Base-by-base conservation (phyloP, 2,797 vertebrate species). In the Echeneis naucrates region DNA sequence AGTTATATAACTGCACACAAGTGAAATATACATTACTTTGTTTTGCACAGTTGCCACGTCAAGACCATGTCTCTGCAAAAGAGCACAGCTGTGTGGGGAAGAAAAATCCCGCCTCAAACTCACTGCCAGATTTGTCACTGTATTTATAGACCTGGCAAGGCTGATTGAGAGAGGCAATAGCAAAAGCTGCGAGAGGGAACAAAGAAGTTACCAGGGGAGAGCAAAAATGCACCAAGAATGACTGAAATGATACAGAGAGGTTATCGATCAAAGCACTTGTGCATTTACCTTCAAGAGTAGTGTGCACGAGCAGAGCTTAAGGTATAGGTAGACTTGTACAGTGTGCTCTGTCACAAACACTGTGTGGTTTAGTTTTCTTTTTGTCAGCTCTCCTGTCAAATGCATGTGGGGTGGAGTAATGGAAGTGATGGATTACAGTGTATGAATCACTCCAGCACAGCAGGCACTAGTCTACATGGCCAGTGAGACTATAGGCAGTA, bases 81-180 rank as follows among this genome's bases (percentile, higher is more conserved):
- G 33, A 65, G 56, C 51, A 38, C 38, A n/a, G 23, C 10, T 23
- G 55, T 51, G 68, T 50, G n/a, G n/a, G n/a, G n/a, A 64, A 75
- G 77, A 42, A 57, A 75, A 68, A 67, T 58, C 26, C 33, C 74
- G 56, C 37, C 70, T 78, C 67, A 68, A 78, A 81, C 75, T 73
- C 76, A 47, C 48, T 80, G 82, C 78, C 81, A 88, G 81, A 87
- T 89, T 84, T 86, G 72, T 86, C 77, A 70, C 85, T 76, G 78
- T 88, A 87, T 90, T 90, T 87, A 87, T 88, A 89, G 84, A 85
- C 81, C 84, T 86, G 87, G 88, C 83, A 82, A 59, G 72, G 51
- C 67, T 89, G 87, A 91, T 86, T 88, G 87, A 89, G 84, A 77
- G 81, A 81, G 67, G 81, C 81, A 78, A 77, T 85, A 73, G 71